These are phyloP conservation scores for Melitaea athalia DNA, from an alignment of 2,888 invertebrate genomes.

Conservation along the genomic window DNA sequence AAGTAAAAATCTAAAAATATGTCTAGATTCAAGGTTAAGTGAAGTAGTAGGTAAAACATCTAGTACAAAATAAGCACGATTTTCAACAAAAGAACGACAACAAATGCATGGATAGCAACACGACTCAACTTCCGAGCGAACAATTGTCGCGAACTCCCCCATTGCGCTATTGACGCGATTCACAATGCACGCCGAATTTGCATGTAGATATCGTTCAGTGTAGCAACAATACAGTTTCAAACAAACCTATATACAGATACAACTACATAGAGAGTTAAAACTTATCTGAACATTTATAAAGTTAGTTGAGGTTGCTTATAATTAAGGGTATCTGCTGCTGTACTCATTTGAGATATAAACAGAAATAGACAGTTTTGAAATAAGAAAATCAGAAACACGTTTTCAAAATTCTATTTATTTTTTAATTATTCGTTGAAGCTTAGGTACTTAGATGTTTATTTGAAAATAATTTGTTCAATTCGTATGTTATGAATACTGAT, in stretches of 20 bases:
- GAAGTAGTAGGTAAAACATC: not conserved
- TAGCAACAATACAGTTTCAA: conserved; percentile 39
- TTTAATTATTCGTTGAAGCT: too few species aligned
- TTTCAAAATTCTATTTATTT: too few species aligned
- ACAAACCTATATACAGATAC: conserved; percentile 20
- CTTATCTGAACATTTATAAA: conserved; percentile 8
- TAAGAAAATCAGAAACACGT: too few species aligned
- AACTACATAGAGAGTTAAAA: conserved; percentile 17
- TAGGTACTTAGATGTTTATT: too few species aligned
- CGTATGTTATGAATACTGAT: too few species aligned
- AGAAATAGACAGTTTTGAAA: too few species aligned
- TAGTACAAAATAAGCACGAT: conserved; percentile 5
- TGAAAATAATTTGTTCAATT: too few species aligned
- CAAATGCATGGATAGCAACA: conserved; percentile 42
- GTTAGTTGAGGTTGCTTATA: not conserved
- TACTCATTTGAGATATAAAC: not conserved
- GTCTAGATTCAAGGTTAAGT: not conserved
- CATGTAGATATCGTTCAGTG: conserved; percentile 54
- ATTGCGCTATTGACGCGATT: conserved; percentile 45
- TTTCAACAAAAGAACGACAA: conserved; percentile 11
- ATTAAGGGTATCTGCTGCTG: not conserved
- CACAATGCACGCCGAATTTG: conserved; percentile 66
- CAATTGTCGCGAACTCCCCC: conserved; percentile 62
- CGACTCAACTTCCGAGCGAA: conserved; percentile 60
- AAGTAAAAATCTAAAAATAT: not conserved